phyloP scores from a whole-genome alignment of 2,888 invertebrate genomes.

The Amaurobius ferox region DNA sequence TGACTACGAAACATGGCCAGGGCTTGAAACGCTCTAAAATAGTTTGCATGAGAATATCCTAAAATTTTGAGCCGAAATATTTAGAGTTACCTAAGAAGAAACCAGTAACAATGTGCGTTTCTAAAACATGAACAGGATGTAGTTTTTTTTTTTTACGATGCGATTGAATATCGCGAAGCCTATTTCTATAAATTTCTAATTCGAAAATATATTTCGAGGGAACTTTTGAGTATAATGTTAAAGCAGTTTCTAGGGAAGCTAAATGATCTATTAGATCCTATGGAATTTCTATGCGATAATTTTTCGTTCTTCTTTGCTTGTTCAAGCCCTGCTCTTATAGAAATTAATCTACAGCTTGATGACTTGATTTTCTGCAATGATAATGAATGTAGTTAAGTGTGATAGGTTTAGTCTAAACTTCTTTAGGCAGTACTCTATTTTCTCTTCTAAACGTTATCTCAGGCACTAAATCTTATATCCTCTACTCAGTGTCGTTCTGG shows the following conservation, averaged over 20 bases:
- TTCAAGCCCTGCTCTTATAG: slow-evolving; percentile 57
- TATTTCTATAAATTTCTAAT: slow-evolving; percentile 42
- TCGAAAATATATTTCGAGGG: slow-evolving; percentile 9
- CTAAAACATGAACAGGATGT: slow-evolving; percentile 41
- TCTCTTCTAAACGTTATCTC: slow-evolving; percentile 33
- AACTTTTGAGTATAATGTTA: slow-evolving; percentile 20
- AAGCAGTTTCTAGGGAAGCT: slow-evolving; percentile 11
- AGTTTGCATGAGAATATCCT: slow-evolving; percentile 25
- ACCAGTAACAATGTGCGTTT: slow-evolving; percentile 58
- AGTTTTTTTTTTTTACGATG: slow-evolving; percentile 16
- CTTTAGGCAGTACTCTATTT: slow-evolving; percentile 39
- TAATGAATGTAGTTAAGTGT: slow-evolving; percentile 35
- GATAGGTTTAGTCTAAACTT: slow-evolving; percentile 51
- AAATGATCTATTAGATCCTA: slow-evolving; percentile 20
- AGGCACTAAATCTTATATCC: slow-evolving; percentile 44
- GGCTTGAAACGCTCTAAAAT: slow-evolving; percentile 55
- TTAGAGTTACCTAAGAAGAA: slow-evolving; percentile 41
- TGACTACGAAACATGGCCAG: slow-evolving; percentile 41
- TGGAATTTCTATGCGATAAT: slow-evolving; percentile 38
- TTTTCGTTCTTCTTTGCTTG: neutral
- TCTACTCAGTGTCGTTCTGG: too few relatives aligned
- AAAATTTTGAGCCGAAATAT: slow-evolving; percentile 50
- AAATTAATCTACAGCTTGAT: slow-evolving; percentile 38
- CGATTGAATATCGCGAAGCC: slow-evolving; percentile 38
- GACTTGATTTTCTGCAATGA: slow-evolving; percentile 41